Evolutionary conservation across 2,797 vertebrate species (phyloP), one percentile per base, ranked within the genome.

Genomic region (Chromobotia macracanthus): DNA sequence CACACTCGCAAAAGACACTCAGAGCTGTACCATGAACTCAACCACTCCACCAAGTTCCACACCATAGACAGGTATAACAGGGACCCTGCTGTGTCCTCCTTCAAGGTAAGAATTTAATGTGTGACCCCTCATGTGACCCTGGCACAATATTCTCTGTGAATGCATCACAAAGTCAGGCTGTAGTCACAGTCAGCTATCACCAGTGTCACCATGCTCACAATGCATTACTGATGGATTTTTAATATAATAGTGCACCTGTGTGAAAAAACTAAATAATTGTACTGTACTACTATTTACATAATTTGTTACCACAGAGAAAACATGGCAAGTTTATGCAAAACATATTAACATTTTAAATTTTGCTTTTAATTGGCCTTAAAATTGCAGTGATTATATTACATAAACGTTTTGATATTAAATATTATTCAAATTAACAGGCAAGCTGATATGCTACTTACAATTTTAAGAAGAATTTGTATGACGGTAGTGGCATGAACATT

Each of bases 1-100:
- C 98, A 99, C 91, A 99, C 98, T 87, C 95, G 97, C 94, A 98
- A 99, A 91, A 96, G 98, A 90, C 98, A 99, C 91, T 98, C 97
- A 11, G 98, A 99, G 93, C 95, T 99, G 91, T 99, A 99, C 95
- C 97, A 98, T 51, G 98, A 99, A 93, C 95, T 99, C 93, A 98
- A 98, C 94, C 97, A 99, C 95, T 94, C 93, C 82, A 91, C 92
- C 93, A 99, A 99, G 93, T 99, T 98, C 90, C 97, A 99, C 94
- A 99, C 97, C 67, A 93, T 99, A 89, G 97, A 98, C 92, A 96
- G 97, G 92, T 99, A 97, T 95, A 94, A 87, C 93, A 97, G 94
- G 86, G 95, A 96, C 82, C 94, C 96, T n/a, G 94, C 96, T 84
- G 92, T 95, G 85, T 92, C 94, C 88, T 91, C 94, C 31, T 94